Base-by-base conservation (phyloP, 2,888 invertebrate species). In the Allolobophora icterica region DNA sequence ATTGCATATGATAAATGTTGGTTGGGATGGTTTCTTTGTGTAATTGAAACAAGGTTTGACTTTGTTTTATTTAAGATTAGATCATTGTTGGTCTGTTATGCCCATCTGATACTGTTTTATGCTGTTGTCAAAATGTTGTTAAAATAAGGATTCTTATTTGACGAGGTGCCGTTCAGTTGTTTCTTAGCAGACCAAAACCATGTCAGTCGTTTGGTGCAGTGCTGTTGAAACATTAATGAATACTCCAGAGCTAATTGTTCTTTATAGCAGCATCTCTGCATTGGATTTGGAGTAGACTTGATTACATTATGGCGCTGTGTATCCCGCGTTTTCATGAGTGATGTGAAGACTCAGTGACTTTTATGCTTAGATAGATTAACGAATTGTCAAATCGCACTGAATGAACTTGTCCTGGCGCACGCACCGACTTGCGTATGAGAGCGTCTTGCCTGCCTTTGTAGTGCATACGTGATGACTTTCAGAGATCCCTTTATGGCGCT, bases 211-310 rank as follows among this genome's bases (percentile, higher is more conserved):
- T 38, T 6, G 87, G 87, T 87, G 35, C 17, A 84, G 21, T 35
- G 87, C 35, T 35, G 87, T 87, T 87, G 30, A 87, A 87, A 87
- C 87, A 87, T 87, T 87, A 87, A 87, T 87, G 87, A 87, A 38
- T 35, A 24, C 34, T 34, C 35, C 19, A 35, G 38, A 35, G 87
- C 34, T 87, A 87, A 87, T 87, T 87, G 87, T 87, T 24, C 15
- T 87, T 87, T 87, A 87, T 87, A 87, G 87, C 35, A 87, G 87
- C 35, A 24, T 87, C 87, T 35, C 87, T 87, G 34, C 38, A 87
- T 34, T 35, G 38, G 34, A 87, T 87, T 87, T 19, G 3, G 87
- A 87, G 21, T 21, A 71, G 71, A 11, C 71, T n/a, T 71, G 71
- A 71, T 71, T 71, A 17, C 0, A 71, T 71, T 71, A 71, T 71